Evolutionary conservation across 1,140 invertebrate species (phyloP), one percentile per base, ranked within the genome.

Genomic region (Drosophila jambulina): DNA sequence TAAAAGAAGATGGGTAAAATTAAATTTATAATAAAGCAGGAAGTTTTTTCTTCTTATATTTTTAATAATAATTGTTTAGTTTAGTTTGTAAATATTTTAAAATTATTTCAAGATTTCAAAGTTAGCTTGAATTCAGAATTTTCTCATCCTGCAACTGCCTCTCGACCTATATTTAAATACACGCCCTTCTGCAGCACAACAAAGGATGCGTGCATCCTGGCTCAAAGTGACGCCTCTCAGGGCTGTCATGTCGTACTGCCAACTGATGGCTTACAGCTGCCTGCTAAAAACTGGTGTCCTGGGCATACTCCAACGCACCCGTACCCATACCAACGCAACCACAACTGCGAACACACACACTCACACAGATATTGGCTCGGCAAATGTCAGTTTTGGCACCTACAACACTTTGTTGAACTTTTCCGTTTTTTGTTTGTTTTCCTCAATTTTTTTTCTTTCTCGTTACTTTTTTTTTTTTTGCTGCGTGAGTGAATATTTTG

Each of bases 351-450:
- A n/a, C 29, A 62, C 45, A 40, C 36, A 61, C 40, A 56, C 23
- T 49, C 38, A 42, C 21, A 34, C 56, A 49, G 19, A 56, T 49
- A 69, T 68, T 71, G 72, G 69, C 62, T 71, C 59, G 79, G 80
- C 78, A 48, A 79, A 75, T 80, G 84, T 88, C 81, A 88, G 84
- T 87, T 88, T 88, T 84, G 84, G 74, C 84, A 84, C 80, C 80
- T 90, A 84, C 60, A 84, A 79, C 65, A 62, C 71, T 80, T 88
- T 78, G 75, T 69, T 67, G 40, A 72, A 72, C 51, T 82, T 70
- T 69, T 70, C 8, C 21, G 36, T 42, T 70, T 67, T 69, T 70
- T 42, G 36, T 32, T 69, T 36, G 42, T 72, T 63, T 67, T 42
- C 36, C 17, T 69, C 21, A 49, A 42, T 67, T 68, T 60, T 60